A percentile compares a stretch with the other conserved stretches of the same genome.
phyloP scores from a whole-genome alignment of 64 coral and sea anemone genomes.

The Exaiptasia diaphana region DNA sequence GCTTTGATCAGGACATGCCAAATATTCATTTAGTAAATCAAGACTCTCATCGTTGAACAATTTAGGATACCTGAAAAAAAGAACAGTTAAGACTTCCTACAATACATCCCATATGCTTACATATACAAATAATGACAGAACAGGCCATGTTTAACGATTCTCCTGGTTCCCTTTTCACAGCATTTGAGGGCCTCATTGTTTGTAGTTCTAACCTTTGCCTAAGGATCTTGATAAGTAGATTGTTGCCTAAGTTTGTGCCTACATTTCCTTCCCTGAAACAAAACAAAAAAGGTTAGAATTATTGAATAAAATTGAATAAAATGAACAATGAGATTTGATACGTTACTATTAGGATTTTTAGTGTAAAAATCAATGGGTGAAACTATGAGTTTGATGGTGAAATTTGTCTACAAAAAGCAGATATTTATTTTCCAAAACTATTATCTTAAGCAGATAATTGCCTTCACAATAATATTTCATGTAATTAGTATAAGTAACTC shows the following conservation, averaged over 20 bases:
- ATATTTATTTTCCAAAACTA: too few relatives aligned
- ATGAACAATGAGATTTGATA: too few relatives aligned
- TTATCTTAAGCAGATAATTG: too few relatives aligned
- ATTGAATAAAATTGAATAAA: too few relatives aligned
- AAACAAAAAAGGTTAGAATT: neutral
- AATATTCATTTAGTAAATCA: constrained; percentile 53
- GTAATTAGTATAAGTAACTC: too few relatives aligned
- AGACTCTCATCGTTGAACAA: constrained; percentile 35
- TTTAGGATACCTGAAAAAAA: constrained; percentile 55
- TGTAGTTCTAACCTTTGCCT: constrained; percentile 55
- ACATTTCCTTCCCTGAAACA: constrained; percentile 62
- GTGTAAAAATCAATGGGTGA: too few relatives aligned
- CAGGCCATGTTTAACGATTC: neutral
- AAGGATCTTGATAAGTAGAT: constrained; percentile 69
- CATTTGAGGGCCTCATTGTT: neutral
- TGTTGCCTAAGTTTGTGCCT: constrained; percentile 85
- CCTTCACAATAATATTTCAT: too few relatives aligned
- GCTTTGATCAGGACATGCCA: constrained; percentile 67
- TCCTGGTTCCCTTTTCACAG: too few relatives aligned
- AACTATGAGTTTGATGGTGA: too few relatives aligned
- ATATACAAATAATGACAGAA: neutral
- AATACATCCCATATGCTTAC: too few relatives aligned
- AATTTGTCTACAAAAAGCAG: too few relatives aligned
- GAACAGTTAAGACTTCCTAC: neutral
- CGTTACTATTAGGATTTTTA: too few relatives aligned